Conservation (phyloP, 2,888 invertebrate genomes). For the Loripinus fragilis region DNA sequence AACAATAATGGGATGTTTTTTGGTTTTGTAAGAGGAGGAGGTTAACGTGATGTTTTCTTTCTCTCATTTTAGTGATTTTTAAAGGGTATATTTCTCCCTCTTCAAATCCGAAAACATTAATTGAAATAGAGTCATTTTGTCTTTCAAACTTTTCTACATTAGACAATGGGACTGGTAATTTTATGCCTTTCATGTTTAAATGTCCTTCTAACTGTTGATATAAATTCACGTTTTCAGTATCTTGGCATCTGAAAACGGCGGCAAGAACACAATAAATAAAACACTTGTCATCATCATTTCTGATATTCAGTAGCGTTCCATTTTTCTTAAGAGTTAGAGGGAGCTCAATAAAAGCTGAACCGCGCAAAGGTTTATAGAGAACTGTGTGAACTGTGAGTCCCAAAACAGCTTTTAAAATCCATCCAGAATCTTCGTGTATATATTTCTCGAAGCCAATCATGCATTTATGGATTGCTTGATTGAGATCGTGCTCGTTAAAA, state of each 20-base stretch:
- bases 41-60: constrained; percentile 46
- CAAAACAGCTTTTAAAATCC: not conserved
- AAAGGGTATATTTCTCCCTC: constrained; percentile 44
- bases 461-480: constrained; percentile 22
- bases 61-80: constrained; percentile 30
- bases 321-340: constrained; percentile 18
- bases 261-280: constrained; percentile 26
- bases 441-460: not conserved
- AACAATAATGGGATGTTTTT: constrained; percentile 43
- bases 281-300: constrained; percentile 38
- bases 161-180: constrained; percentile 37
- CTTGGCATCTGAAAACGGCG: not conserved
- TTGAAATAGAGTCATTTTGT: constrained; percentile 46
- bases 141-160: constrained; percentile 47
- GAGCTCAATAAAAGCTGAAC: constrained; percentile 30
- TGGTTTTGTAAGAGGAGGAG: constrained; percentile 39
- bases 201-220: not conserved
- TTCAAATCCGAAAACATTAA: constrained; percentile 19
- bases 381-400: constrained; percentile 39
- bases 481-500: constrained; percentile 4
- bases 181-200: not conserved
- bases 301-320: constrained; percentile 28
- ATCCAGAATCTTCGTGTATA: not conserved
- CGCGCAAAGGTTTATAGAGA: constrained; percentile 28
- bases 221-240: not conserved